Evolutionary conservation across 2,888 invertebrate genomes (phyloP), one percentile per base, ranked within the genome.

Genomic region (Sarcophaga caerulescens): DNA sequence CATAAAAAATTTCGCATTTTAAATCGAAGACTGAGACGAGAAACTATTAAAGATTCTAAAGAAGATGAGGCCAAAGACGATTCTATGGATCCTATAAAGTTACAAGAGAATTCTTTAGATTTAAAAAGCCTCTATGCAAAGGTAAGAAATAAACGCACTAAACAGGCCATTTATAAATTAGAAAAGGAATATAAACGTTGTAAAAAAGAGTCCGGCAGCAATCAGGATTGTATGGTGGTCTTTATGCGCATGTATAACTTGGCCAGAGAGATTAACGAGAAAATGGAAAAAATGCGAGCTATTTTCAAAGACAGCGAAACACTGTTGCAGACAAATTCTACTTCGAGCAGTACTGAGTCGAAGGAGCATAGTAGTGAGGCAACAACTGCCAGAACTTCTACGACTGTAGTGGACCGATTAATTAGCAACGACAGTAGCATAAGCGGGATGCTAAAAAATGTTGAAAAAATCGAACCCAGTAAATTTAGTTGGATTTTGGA

Each of bases 191-290:
- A 90, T 76, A 85, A 87, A 17, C 90, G 90, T 4, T 93, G 93
- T 80, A 92, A 91, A 85, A 89, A 90, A 57, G 89, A 91, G 44
- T 88, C 91, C 0, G 63, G 62, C 5, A 77, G 79, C 25, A 87
- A 89, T 4, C 89, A 89, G 17, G 90, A 90, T 14, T 93, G 93
- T 75, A 91, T 91, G 90, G 86, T 88, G 2, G 90, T 90, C 8
- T 93, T 92, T 79, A 82, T 89, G 70, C 90, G 90, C 71, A 91
- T 93, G 90, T 92, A 92, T 75, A 88, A 91, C 23, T 88, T 92
- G 81, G 91, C 91, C 52, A 90, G 89, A 65, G 91, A 92, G n/a
- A 90, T 93, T 2, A 90, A 90, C 59, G 90, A 91, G 62, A 91
- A 90, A 87, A 90, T 93, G 89, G 90, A 91, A 21, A 91, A 90